Percentiles rank a stretch among this genome's conserved stretches.
These are phyloP conservation scores for Digitonthophagus gazella DNA, from an alignment of 2,888 invertebrate genomes.

Conservation along the genomic window DNA sequence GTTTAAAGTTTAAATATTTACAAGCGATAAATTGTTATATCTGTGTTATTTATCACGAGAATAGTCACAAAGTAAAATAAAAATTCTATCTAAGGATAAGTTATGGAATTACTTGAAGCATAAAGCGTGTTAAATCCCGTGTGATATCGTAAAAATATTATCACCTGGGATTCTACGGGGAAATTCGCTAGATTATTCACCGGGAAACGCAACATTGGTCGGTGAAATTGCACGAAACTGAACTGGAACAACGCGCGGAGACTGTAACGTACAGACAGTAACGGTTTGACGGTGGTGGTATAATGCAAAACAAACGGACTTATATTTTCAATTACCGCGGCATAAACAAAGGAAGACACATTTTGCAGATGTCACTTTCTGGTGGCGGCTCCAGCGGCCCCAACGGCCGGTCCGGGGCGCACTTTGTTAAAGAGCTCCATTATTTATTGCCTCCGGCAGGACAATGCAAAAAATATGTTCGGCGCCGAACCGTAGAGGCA, in stretches of 20 bases:
- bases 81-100: no score
- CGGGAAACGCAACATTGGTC: not conserved
- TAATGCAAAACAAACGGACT: slow-evolving; percentile 19
- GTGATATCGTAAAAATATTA: not conserved
- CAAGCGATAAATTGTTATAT: not conserved
- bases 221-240: not conserved
- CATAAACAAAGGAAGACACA: slow-evolving; percentile 33
- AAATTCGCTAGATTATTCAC: not conserved
- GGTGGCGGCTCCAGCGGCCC: slow-evolving; percentile 25
- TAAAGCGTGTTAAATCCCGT: not conserved
- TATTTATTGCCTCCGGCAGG: slow-evolving; percentile 46
- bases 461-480: slow-evolving; percentile 47
- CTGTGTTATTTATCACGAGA: no score
- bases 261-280: not conserved
- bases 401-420: slow-evolving; percentile 33
- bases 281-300: not conserved
- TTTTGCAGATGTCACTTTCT: slow-evolving; percentile 31
- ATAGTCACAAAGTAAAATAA: no score
- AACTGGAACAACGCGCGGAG: not conserved
- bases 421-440: slow-evolving; percentile 51
- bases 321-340: slow-evolving; percentile 30
- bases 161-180: not conserved
- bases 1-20: not conserved
- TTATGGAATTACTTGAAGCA: not conserved
- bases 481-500: slow-evolving; percentile 44